Evolutionary conservation across 2,888 invertebrate species (phyloP), one percentile per base, ranked within the genome.

Genomic region (Melieria omissa): DNA sequence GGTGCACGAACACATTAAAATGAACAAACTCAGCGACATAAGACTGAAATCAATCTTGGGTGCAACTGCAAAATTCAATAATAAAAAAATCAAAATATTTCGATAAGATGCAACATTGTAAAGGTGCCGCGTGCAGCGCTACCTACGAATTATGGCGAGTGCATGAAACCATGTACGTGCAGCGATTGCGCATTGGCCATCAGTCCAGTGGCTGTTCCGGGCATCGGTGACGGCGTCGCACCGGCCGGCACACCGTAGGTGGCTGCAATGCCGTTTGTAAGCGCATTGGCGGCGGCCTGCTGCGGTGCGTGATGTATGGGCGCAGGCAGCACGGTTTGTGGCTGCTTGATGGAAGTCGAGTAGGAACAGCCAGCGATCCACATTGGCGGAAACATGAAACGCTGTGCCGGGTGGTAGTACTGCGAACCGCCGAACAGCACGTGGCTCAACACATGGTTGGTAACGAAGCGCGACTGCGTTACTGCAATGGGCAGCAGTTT

Each of bases 401-500:
- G 77, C 57, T 80, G 81, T 3, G 76, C 74, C 10, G 79, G 78
- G 64, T 80, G 79, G 70, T 77, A 78, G 55, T 75, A 78, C 14
- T 73, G 73, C 12, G 74, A 69, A 7, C 73, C 78, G 0, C 80
- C 79, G 60, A 78, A 81, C 45, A 73, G 73, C 1, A 81, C 74
- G 62, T 80, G 75, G 65, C 74, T 78, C 3, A 81, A 73, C 5
- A 73, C 64, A 47, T 78, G 72, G n/a, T 68, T 71, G 4, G 77
- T 77, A 44, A 76, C 76, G 65, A 76, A 80, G 29, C 80, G 78
- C 5, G 81, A 81, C 62, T 81, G 80, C 1, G 80, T 80, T 42
- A 81, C 57, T 1, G 80, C 80, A 5, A 80, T 75, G 3, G 81
- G 81, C n/a, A 80, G 65, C 8, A 81, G 72, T 12, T 78, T 76